Conservation (phyloP, 2,113 vertebrate species). For the Nothocercus julius region DNA sequence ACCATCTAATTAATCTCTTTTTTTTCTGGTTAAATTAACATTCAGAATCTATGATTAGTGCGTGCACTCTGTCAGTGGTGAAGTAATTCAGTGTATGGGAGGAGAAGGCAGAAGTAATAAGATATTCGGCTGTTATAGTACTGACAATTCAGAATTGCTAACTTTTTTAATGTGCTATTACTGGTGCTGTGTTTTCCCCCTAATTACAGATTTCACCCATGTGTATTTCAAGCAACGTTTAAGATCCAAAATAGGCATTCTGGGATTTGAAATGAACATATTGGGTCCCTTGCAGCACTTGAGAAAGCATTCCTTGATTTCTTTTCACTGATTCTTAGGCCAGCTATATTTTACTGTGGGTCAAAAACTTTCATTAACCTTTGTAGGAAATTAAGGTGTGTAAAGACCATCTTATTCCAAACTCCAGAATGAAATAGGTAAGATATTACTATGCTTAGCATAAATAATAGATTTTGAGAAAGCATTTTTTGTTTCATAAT, state of each 20-base stretch:
- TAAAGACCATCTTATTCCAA: not conserved
- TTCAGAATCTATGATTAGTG: slow-evolving; percentile 66
- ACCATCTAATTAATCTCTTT: slow-evolving; percentile 40
- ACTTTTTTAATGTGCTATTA: slow-evolving; percentile 73
- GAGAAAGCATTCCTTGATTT: slow-evolving; percentile 1
- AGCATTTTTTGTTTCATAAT: not conserved
- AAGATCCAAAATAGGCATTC: slow-evolving; percentile 23
- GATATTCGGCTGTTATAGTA: slow-evolving; percentile 54
- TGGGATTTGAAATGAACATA: not conserved
- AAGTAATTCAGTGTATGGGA: slow-evolving; percentile 56
- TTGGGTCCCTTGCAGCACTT: not conserved
- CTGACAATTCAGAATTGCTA: slow-evolving; percentile 67
- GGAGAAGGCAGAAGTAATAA: slow-evolving; percentile 51
- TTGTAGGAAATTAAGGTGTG: not conserved
- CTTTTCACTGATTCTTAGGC: slow-evolving; percentile 4
- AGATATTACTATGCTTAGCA: not conserved
- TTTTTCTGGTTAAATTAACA: slow-evolving; percentile 57
- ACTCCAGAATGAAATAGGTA: not conserved
- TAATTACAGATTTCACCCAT: slow-evolving; percentile 59
- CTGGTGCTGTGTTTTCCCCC: slow-evolving; percentile 68
- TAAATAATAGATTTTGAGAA: not conserved
- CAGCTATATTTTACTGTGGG: not conserved
- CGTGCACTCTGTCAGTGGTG: slow-evolving; percentile 31
- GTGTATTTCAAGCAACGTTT: slow-evolving; percentile 35
- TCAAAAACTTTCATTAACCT: not conserved